A percentile compares a stretch with the other conserved stretches of the same genome.
Conservation (phyloP, 2,113 vertebrate species). For the Aegotheles bennettii region DNA sequence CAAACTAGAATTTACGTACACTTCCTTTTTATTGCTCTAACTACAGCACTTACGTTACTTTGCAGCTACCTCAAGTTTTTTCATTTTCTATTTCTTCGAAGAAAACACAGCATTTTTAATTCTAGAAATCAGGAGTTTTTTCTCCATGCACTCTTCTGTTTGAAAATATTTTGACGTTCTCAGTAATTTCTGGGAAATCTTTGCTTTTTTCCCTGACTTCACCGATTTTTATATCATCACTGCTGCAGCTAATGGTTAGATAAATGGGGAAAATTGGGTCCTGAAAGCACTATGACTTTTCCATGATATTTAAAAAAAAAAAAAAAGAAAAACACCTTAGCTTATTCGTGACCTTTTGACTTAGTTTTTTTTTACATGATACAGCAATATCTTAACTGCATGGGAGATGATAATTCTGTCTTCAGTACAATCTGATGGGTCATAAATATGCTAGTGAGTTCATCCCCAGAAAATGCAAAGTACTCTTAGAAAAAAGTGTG, state of each 20-base stretch:
- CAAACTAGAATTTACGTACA: constrained; percentile 33
- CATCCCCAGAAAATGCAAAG: not conserved
- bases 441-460: not conserved
- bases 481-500: not conserved
- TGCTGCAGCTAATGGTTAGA: not conserved
- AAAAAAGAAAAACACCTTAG: not conserved
- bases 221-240: not conserved
- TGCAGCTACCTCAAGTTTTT: not conserved
- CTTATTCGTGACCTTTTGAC: not conserved
- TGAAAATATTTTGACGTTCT: not conserved
- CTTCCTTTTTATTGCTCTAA: constrained; percentile 25
- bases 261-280: not conserved
- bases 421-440: not conserved
- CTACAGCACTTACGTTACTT: not conserved
- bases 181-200: not conserved
- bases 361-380: not conserved
- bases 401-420: not conserved
- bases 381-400: not conserved
- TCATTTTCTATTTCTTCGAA: not conserved
- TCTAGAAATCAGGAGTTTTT: accelerated
- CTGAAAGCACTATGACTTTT: not conserved
- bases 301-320: not conserved
- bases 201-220: not conserved
- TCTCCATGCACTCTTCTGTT: not conserved
- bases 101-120: not conserved